phyloP scores from a whole-genome alignment of 2,113 vertebrate genomes.

The Toxostoma redivivum region DNA sequence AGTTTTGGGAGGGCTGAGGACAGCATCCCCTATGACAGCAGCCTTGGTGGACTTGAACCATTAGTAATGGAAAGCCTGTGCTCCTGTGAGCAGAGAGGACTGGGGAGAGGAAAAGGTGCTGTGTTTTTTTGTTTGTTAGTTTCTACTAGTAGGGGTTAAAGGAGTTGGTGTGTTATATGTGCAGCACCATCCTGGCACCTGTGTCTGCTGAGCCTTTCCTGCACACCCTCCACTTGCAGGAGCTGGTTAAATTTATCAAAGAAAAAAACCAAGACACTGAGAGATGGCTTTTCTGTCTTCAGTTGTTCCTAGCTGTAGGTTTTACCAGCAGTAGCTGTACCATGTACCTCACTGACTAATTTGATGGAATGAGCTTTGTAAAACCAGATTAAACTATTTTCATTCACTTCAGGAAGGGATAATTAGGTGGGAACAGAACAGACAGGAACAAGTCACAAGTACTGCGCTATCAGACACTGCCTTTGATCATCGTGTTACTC shows the following conservation, averaged over 20 bases:
- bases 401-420: not conserved
- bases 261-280: not conserved
- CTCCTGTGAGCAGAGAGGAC: not conserved
- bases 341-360: not conserved
- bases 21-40: accelerated
- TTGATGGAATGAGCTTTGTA: not conserved
- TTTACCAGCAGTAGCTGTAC: not conserved
- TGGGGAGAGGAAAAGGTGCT: not conserved
- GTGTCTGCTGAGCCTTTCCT: not conserved
- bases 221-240: not conserved
- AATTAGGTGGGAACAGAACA: constrained; percentile 43
- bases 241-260: not conserved
- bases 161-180: not conserved
- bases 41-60: not conserved
- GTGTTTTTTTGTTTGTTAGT: not conserved
- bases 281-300: not conserved
- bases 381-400: not conserved
- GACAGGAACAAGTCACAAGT: not conserved
- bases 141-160: not conserved
- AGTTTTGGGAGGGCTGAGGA: not conserved
- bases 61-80: not conserved
- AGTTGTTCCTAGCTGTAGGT: not conserved
- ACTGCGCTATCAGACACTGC: not conserved
- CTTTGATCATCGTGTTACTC: not conserved
- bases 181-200: not conserved